Evolutionary conservation across 2,113 vertebrate species (phyloP).

Genomic region (Indicator maculatus): DNA sequence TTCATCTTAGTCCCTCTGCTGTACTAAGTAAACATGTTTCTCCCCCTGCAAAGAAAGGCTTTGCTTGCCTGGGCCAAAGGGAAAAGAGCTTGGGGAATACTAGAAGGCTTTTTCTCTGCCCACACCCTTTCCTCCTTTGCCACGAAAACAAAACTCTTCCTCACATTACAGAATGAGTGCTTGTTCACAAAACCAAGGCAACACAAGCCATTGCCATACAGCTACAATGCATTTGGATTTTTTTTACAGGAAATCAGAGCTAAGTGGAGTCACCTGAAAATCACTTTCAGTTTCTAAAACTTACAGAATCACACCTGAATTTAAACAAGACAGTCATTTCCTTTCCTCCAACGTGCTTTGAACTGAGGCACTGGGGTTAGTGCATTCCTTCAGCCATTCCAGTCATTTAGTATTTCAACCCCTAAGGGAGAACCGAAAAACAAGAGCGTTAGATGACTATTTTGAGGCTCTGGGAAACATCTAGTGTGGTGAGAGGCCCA

Average conservation of each 20-base stretch:
- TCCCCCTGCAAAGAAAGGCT: conserved; percentile 39
- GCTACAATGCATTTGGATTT: neutral
- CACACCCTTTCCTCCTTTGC: neutral
- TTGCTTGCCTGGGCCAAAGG: neutral
- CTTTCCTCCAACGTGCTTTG: neutral
- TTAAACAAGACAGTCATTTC: neutral
- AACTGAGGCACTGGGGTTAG: neutral
- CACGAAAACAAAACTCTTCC: neutral
- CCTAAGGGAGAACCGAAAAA: neutral
- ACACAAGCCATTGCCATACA: neutral
- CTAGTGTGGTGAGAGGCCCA: neutral
- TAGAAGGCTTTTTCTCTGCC: conserved; percentile 8
- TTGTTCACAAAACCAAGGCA: neutral
- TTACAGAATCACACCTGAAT: neutral
- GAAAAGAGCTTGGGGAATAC: conserved; percentile 32
- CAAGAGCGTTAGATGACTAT: neutral
- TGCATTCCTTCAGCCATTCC: neutral
- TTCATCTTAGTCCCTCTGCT: conserved; percentile 29
- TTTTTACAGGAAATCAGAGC: neutral
- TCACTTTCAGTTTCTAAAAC: neutral
- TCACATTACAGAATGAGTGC: neutral
- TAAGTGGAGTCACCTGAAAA: neutral
- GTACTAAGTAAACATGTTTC: conserved; percentile 36
- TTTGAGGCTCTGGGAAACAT: neutral
- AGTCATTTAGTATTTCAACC: neutral